Conservation (phyloP, 2,888 invertebrate species). For the Pogonocherus hispidulus region DNA sequence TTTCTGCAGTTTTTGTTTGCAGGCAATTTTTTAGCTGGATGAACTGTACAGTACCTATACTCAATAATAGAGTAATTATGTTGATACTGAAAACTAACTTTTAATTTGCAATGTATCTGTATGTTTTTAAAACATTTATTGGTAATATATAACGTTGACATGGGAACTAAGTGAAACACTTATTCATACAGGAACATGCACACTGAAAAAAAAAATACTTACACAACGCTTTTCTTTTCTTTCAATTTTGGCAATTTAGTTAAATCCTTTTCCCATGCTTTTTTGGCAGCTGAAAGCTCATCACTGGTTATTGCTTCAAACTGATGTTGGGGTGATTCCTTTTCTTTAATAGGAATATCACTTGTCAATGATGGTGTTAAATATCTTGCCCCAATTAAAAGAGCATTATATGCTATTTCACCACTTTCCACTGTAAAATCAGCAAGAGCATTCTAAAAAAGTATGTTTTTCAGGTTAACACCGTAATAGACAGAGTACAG, state of each 20-base stretch:
- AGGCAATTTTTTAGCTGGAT: too few relatives aligned
- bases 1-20: too few relatives aligned
- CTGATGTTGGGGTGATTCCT: slow-evolving; percentile 26
- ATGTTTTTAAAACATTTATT: too few relatives aligned
- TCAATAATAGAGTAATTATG: too few relatives aligned
- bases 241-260: slow-evolving; percentile 66
- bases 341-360: slow-evolving; percentile 39
- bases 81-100: too few relatives aligned
- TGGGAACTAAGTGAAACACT: too few relatives aligned
- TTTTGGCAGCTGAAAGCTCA: slow-evolving; percentile 34
- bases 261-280: slow-evolving; percentile 60
- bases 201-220: slow-evolving; percentile 38
- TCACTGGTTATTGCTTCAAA: slow-evolving; percentile 36
- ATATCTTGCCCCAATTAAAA: slow-evolving; percentile 62
- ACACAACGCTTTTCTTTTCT: slow-evolving; percentile 65
- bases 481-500: too few relatives aligned
- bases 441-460: slow-evolving; percentile 63
- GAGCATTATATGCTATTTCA: slow-evolving; percentile 59
- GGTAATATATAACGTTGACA: too few relatives aligned
- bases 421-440: slow-evolving; percentile 57
- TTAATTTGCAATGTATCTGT: too few relatives aligned
- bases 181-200: too few relatives aligned
- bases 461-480: not conserved
- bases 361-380: slow-evolving; percentile 38
- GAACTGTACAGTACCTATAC: too few relatives aligned